A percentile compares a stretch with the other conserved stretches of the same genome.
Conservation (phyloP, 1,140 invertebrate species). For the Heliothis subflexa region DNA sequence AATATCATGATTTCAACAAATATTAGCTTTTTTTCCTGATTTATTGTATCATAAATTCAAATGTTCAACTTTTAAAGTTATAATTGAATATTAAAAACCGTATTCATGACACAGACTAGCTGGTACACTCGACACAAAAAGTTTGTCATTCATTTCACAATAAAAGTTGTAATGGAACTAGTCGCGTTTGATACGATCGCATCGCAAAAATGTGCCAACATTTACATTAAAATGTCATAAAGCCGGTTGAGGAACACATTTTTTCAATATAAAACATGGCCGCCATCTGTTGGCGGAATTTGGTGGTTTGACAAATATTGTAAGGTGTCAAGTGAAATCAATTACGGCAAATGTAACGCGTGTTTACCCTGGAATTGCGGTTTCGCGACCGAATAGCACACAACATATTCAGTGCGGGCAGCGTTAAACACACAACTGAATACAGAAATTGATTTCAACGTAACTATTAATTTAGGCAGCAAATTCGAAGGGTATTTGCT, state of each 20-base stretch:
- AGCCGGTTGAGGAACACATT: constrained; percentile 42
- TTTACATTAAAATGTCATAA: constrained; percentile 49
- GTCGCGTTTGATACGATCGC: constrained; percentile 29
- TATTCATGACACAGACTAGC: not conserved
- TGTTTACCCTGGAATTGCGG: not conserved
- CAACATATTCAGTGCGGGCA: too few species aligned
- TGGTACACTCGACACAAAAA: constrained; percentile 22
- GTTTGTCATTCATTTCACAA: constrained; percentile 23
- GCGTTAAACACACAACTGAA: too few species aligned
- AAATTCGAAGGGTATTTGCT: too few species aligned
- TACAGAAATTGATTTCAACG: too few species aligned
- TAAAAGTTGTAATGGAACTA: constrained; percentile 31
- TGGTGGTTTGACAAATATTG: constrained; percentile 17
- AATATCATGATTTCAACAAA: constrained; percentile 31
- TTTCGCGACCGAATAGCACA: not conserved
- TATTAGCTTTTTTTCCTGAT: constrained; percentile 16
- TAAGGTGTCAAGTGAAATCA: not conserved
- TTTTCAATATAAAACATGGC: constrained; percentile 34
- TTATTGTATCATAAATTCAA: constrained; percentile 14
- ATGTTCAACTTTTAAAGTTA: constrained; percentile 6
- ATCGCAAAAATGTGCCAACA: constrained; percentile 27
- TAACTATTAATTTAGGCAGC: too few species aligned
- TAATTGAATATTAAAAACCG: constrained; percentile 27
- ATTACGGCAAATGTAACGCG: not conserved
- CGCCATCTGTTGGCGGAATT: constrained; percentile 40